Base-by-base conservation (phyloP, 2,113 vertebrate species). In the Syrrhaptes paradoxus region DNA sequence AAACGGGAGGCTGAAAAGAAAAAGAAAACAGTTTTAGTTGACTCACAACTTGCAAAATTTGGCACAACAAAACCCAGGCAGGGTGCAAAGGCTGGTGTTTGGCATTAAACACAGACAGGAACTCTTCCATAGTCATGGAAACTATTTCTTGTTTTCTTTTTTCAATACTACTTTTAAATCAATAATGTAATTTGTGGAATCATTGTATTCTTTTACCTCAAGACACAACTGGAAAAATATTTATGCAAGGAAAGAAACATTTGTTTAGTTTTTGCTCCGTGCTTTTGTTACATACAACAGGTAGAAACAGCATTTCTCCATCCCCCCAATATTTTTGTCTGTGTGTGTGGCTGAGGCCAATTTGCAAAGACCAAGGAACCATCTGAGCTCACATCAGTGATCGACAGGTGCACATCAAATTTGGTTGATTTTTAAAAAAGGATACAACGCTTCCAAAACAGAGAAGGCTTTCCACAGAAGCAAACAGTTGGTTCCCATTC, bases 1-100 rank as follows among this genome's bases (percentile, higher is more conserved):
- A n/a, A 99, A 98, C 3, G 98, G 98, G 96, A 99, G 97, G 96
- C 99, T 99, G 96, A n/a, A 84, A 90, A 95, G 54, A 71, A 48
- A 96, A 51, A 90, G 63, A 81, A 41, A 90, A 26, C 84, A 17
- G 21, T 26, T 63, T 93, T 7, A 82, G 49, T 29, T 84, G 62
- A 83, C 54, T 79, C 32, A 19, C 13, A 75, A 6, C 19, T 62
- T 24, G 24, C 9, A 55, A 61, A 55, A 85, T 31, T 1, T 29
- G 26, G 54, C 57, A 59, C 10, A 43, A 13, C 12, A 8, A 82
- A 85, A 38, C 7, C 12, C 18, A 85, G 26, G 12, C 9, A 52
- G 17, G 36, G 22, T 62, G 12, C n/a, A 82, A 57, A 87, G 17
- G 38, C 28, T 59, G 38, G 21, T 17, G 19, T 49, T 55, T 66